Evolutionary conservation across 2,888 invertebrate species (phyloP).

Genomic region (Drosophila longiperda): DNA sequence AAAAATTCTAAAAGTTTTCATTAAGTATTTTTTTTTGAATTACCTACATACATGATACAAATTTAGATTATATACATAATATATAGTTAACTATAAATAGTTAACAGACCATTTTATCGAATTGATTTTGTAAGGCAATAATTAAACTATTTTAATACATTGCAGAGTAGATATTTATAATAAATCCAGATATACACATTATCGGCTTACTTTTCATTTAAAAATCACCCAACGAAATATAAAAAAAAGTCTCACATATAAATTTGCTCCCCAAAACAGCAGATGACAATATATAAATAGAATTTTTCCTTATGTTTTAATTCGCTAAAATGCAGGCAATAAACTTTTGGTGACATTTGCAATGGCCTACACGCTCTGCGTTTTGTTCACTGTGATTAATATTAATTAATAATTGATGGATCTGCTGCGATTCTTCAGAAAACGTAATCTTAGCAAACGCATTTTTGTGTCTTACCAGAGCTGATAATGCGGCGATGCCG

Average conservation of each 20-base stretch:
- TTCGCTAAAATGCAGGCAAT: constrained; percentile 54
- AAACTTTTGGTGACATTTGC: constrained; percentile 57
- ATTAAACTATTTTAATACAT: neutral
- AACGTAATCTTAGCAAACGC: constrained; percentile 62
- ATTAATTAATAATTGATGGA: constrained; percentile 51
- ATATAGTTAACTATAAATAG: too few relatives aligned
- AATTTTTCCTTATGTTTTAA: neutral
- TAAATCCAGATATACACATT: neutral
- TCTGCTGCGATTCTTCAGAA: constrained; percentile 12
- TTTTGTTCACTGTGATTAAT: constrained; percentile 53
- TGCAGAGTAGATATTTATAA: neutral
- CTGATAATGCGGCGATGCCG: constrained; percentile 46
- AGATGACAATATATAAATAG: constrained; percentile 11
- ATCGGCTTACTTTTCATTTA: too few relatives aligned
- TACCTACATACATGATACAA: neutral
- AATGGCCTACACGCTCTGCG: constrained; percentile 56
- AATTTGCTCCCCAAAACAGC: constrained; percentile 8
- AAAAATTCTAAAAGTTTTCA: neutral
- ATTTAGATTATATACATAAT: too few relatives aligned
- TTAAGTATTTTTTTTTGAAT: neutral
- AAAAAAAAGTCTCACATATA: neutral
- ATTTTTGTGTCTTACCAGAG: constrained; percentile 54
- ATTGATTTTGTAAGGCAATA: too few relatives aligned
- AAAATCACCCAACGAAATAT: neutral
- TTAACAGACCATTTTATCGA: too few relatives aligned